Percentiles rank a stretch among this genome's conserved stretches.
Conservation (phyloP, 2,113 vertebrate genomes). For the Motacilla tschutschensis region DNA sequence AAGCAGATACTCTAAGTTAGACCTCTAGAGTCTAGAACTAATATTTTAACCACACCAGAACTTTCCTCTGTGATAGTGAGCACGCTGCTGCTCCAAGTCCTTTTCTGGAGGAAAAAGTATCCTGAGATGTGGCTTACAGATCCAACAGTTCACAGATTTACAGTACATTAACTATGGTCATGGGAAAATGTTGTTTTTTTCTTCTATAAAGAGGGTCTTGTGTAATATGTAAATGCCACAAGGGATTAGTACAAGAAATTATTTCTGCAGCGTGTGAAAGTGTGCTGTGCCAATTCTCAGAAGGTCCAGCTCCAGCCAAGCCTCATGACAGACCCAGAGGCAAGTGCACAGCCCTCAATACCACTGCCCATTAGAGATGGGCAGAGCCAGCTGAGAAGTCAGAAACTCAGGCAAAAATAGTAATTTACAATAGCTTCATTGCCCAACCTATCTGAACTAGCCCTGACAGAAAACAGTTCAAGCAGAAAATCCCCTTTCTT, state of each 20-base stretch:
- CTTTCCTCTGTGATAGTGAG: background rate
- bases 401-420: background rate
- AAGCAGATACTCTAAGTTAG: background rate
- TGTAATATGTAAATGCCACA: conserved; percentile 50
- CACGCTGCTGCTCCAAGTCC: background rate
- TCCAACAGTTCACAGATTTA: conserved; percentile 50
- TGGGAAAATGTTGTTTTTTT: conserved; percentile 37
- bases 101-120: background rate
- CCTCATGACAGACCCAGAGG: conserved; percentile 51
- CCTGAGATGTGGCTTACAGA: background rate
- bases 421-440: background rate
- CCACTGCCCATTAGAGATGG: background rate
- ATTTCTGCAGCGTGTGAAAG: conserved; percentile 58
- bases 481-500: conserved; percentile 1
- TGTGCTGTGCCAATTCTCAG: conserved; percentile 44
- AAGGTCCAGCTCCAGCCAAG: conserved; percentile 44
- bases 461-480: conserved; percentile 1
- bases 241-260: conserved; percentile 54
- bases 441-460: background rate
- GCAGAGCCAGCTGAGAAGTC: background rate
- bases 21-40: background rate
- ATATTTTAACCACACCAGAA: background rate
- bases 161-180: conserved; percentile 58
- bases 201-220: conserved; percentile 37
- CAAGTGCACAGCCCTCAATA: background rate